A percentile compares a stretch with the other conserved stretches of the same genome.
phyloP scores from a whole-genome alignment of 2,888 invertebrate genomes.

The Cancer borealis region DNA sequence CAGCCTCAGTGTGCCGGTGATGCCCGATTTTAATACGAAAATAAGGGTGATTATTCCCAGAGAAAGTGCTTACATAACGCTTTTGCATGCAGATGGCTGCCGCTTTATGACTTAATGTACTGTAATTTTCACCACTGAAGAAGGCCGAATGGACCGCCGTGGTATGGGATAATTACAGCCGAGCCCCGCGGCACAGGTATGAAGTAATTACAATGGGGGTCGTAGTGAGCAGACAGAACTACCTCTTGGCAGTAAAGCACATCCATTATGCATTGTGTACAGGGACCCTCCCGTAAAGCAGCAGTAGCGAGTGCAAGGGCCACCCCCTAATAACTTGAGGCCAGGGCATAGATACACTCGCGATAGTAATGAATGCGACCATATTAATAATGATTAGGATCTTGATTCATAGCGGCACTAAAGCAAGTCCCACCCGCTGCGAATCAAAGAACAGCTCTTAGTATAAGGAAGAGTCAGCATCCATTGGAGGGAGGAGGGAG shows the following conservation, averaged over 20 bases:
- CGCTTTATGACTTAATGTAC: constrained; percentile 49
- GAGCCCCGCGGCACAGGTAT: constrained; percentile 41
- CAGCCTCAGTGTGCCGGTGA: constrained; percentile 38
- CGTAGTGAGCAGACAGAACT: constrained; percentile 10
- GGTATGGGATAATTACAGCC: constrained; percentile 57
- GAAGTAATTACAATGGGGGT: constrained; percentile 54
- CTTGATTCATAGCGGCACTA: constrained; percentile 59
- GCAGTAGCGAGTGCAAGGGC: constrained; percentile 33
- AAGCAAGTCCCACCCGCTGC: constrained; percentile 50
- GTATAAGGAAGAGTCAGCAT: background rate
- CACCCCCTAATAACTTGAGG: constrained; percentile 47
- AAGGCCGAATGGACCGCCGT: constrained; percentile 51
- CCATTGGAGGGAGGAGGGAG: constrained; percentile 8
- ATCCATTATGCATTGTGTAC: constrained; percentile 55
- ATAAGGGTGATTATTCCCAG: constrained; percentile 49
- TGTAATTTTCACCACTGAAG: constrained; percentile 52
- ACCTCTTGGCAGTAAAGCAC: constrained; percentile 52
- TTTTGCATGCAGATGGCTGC: constrained; percentile 41
- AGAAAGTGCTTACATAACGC: constrained; percentile 48
- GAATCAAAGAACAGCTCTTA: constrained; percentile 40
- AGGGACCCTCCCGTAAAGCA: constrained; percentile 23
- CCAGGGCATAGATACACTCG: constrained; percentile 23
- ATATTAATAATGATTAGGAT: constrained; percentile 64
- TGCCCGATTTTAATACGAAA: constrained; percentile 63
- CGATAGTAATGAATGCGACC: constrained; percentile 59